A percentile compares a stretch with the other conserved stretches of the same genome.
Conservation (phyloP, 2,113 vertebrate species). For the Xiphorhynchus elegans region DNA sequence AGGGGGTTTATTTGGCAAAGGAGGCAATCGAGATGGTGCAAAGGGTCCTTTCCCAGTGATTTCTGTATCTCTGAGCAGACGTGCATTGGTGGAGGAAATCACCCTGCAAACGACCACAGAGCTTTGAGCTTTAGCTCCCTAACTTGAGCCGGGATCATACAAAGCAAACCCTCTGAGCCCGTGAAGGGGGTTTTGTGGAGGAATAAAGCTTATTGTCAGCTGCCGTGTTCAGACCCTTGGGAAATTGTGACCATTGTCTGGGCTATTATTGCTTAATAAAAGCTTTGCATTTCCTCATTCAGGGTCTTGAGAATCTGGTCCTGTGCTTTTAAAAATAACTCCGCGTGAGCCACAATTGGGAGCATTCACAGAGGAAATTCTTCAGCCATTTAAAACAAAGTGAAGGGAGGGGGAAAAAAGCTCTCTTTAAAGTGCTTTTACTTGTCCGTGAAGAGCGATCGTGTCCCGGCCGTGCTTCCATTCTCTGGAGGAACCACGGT, state of each 20-base stretch:
- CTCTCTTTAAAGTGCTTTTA: slow-evolving; percentile 14
- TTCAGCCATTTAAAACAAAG: slow-evolving; percentile 33
- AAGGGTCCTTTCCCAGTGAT: background rate
- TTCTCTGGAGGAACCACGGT: background rate
- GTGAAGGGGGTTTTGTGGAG: slow-evolving; percentile 51
- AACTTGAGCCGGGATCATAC: slow-evolving; percentile 10
- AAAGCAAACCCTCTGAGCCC: background rate
- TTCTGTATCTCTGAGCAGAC: background rate
- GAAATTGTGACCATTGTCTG: slow-evolving; percentile 59
- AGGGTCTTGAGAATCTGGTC: slow-evolving; percentile 21
- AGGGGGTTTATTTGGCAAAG: background rate
- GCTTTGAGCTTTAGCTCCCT: slow-evolving; percentile 26
- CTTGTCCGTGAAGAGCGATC: background rate
- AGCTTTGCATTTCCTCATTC: slow-evolving; percentile 58
- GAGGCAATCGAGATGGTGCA: accelerated
- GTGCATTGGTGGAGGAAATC: background rate
- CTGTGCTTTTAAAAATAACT: slow-evolving; percentile 57
- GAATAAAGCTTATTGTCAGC: slow-evolving; percentile 53
- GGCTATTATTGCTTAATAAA: slow-evolving; percentile 61
- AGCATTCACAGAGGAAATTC: slow-evolving; percentile 60
- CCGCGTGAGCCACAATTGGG: slow-evolving; percentile 15
- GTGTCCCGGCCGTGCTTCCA: background rate
- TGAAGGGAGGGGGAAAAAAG: background rate
- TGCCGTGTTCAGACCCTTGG: slow-evolving; percentile 43
- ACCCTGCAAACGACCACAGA: background rate